A percentile compares a stretch with the other conserved stretches of the same genome.
These are phyloP conservation scores for Heliothis virescens DNA, from an alignment of 1,140 invertebrate genomes.

Conservation along the genomic window DNA sequence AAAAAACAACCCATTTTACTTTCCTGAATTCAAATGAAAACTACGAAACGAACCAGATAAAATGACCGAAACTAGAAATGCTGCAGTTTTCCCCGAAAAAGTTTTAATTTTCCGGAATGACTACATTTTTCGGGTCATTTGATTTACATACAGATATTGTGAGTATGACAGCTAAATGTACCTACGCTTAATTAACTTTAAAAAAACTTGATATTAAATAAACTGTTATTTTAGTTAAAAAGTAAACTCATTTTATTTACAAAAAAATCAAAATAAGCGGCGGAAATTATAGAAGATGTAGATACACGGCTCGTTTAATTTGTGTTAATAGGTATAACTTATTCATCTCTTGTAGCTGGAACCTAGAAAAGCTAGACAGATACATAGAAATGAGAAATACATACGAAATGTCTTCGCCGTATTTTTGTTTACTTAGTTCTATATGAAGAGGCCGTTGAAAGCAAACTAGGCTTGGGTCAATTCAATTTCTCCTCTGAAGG, in stretches of 20 bases:
- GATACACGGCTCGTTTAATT: too few species aligned
- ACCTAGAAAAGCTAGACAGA: background rate
- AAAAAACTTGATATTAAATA: too few species aligned
- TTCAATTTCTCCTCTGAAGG: conserved; percentile 20
- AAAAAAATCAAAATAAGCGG: too few species aligned
- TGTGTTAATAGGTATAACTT: too few species aligned
- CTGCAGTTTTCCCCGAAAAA: background rate
- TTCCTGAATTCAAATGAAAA: background rate
- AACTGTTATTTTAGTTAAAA: too few species aligned
- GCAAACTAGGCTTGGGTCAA: conserved; percentile 17
- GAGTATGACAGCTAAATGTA: too few species aligned
- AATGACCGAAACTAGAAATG: background rate
- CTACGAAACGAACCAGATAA: conserved; percentile 5
- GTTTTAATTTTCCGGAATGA: background rate
- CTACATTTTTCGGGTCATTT: background rate
- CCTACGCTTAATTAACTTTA: too few species aligned
- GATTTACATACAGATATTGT: too few species aligned
- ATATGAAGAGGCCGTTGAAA: background rate
- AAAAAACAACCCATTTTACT: background rate
- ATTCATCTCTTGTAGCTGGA: too few species aligned
- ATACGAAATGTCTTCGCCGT: background rate
- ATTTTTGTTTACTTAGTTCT: conserved; percentile 25
- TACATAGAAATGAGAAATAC: background rate
- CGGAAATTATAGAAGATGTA: too few species aligned
- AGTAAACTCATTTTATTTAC: too few species aligned